Evolutionary conservation across 2,888 invertebrate species (phyloP), one percentile per base, ranked within the genome.

Genomic region (Ochropleura leucogaster): DNA sequence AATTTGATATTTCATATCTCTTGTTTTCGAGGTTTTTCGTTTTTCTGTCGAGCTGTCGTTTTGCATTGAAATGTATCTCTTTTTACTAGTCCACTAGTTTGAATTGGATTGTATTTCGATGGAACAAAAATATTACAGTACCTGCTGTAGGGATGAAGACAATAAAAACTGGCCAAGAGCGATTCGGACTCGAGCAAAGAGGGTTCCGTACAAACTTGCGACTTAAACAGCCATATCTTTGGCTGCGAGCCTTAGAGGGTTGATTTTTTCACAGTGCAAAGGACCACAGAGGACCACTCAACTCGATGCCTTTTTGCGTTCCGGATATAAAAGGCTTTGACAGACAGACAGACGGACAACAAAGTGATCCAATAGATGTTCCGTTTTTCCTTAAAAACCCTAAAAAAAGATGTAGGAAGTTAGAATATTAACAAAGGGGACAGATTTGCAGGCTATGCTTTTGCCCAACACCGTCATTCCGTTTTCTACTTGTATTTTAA

Each of bases 1-100:
- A 88, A 85, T 88, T 86, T 88, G 82, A 89, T 88, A 89, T 89
- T 88, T 89, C 82, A 87, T 80, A 70, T 80, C 76, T 74, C 64
- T 44, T 30, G 51, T 68, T 81, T 74, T 51, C 49, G 62, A 51
- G 47, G 57, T 78, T 74, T 69, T 69, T 49, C 30, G 76, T 68
- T 71, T 62, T 79, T 60, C n/a, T 68, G 75, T 18, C 44, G 55
- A 60, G 57, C 70, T n/a, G 30, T 72, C 49, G 51, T 80, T 78
- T 79, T 74, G 20, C 53, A 71, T 67, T 73, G 62, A 76, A 77
- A 68, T 72, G 63, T 77, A 69, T 59, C 42, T 63, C 51, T n/a
- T 49, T 85, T 70, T 57, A 40, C 42, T 74, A 57, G 60, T 77
- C 59, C 62, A 49, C 59, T 70, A 40, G 42, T 47, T 8, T 4